These are phyloP conservation scores for Oncorhynchus masou DNA, from an alignment of 2,113 vertebrate species.

Conservation along the genomic window DNA sequence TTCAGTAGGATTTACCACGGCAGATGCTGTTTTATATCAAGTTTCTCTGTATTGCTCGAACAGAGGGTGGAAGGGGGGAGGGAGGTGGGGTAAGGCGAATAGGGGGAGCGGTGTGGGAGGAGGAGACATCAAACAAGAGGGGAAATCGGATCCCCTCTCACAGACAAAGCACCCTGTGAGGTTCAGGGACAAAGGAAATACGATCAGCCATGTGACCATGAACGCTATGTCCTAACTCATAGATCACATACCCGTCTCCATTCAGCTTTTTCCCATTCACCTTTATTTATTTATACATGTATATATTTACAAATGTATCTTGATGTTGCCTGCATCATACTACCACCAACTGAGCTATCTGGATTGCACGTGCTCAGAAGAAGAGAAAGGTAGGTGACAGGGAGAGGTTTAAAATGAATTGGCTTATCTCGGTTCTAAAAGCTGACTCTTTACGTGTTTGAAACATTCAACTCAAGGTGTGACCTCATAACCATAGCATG, in stretches of 20 bases:
- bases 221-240: conserved; percentile 41
- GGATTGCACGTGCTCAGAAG: not conserved
- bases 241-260: conserved; percentile 54
- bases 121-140: conserved; percentile 65
- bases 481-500: too few relatives aligned
- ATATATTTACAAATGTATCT: not conserved
- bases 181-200: conserved; percentile 64
- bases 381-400: not conserved
- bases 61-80: conserved; percentile 17
- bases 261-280: conserved; percentile 46
- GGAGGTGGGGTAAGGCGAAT: conserved; percentile 5
- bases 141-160: conserved; percentile 61
- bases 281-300: not conserved
- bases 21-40: conserved; percentile 46
- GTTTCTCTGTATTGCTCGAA: conserved; percentile 46
- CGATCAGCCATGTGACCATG: conserved; percentile 58
- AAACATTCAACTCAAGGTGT: too few relatives aligned
- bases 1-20: conserved; percentile 12
- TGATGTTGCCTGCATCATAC: not conserved
- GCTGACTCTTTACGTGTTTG: too few relatives aligned
- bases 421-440: too few relatives aligned
- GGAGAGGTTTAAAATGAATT: too few relatives aligned
- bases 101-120: conserved; percentile 49
- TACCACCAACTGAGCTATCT: not conserved
- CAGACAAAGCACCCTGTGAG: conserved; percentile 53